These are phyloP conservation scores for Philonicus albiceps DNA, from an alignment of 2,888 invertebrate species.

Conservation along the genomic window DNA sequence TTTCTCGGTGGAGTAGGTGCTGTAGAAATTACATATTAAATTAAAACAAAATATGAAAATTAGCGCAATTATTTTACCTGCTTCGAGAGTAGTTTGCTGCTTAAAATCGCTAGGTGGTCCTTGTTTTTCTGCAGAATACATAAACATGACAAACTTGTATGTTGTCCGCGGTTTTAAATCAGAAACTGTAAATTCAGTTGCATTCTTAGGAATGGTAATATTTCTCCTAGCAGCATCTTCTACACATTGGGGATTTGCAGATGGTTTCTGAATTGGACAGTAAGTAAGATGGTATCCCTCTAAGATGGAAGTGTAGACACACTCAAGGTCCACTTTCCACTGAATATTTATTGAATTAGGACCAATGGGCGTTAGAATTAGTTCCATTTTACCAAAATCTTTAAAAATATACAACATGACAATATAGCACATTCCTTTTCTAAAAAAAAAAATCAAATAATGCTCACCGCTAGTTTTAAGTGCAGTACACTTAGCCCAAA, in stretches of 20 bases:
- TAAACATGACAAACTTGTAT: conserved; percentile 75
- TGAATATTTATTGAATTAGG: conserved; percentile 70
- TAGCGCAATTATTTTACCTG: conserved; percentile 62
- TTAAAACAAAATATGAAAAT: not conserved
- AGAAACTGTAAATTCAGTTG: conserved; percentile 66
- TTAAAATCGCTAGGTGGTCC: conserved; percentile 68
- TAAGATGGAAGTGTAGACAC: conserved; percentile 76
- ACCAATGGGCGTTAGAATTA: conserved; percentile 65
- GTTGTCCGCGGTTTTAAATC: conserved; percentile 77
- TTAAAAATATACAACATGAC: not conserved
- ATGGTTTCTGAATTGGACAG: conserved; percentile 68
- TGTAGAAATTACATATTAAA: conserved; percentile 50
- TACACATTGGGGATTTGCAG: conserved; percentile 58
- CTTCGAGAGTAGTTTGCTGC: conserved; percentile 75
- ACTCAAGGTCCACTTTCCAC: conserved; percentile 74
- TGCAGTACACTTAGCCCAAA: conserved; percentile 77
- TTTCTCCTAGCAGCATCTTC: conserved; percentile 59
- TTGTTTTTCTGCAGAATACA: conserved; percentile 67
- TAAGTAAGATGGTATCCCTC: conserved; percentile 79
- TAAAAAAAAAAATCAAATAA: not conserved
- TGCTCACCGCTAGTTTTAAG: conserved; percentile 50
- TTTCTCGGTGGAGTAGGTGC: conserved; percentile 68
- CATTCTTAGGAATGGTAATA: conserved; percentile 51
- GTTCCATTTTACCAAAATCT: conserved; percentile 68
- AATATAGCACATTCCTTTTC: not conserved